Base-by-base conservation (phyloP, 2,888 invertebrate species). In the Lithophane socia region DNA sequence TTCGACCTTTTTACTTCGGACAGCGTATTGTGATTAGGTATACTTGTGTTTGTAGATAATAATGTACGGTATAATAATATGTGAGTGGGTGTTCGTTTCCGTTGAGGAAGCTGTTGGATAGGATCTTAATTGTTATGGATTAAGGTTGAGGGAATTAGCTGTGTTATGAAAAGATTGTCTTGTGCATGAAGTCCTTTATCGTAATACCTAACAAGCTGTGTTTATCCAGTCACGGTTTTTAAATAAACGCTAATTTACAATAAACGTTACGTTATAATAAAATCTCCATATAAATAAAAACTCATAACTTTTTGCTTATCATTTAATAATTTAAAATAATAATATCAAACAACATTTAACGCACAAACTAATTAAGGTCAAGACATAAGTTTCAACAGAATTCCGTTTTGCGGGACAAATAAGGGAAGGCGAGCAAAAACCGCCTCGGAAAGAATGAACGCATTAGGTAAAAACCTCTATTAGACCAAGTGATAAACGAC, bases 391-490 rank as follows among this genome's bases (percentile, higher is more conserved):
- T 77, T 77, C 47, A 75, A 52, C n/a, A 72, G 70, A 85, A 88
- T 87, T 86, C 82, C 81, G 63, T 74, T 24, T 86, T 83, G 70
- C 85, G 83, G 85, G 89, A 89, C 89, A 88, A 91, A 92, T 90
- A 90, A 87, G 87, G 42, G 24, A 77, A 66, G 42, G 52, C 84
- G 80, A 79, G 82, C 89, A 92, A 92, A 92, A 93, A 92, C 85
- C 85, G 86, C 89, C 88, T 88, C 73, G 80, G 87, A 93, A 92
- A 93, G 92, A 93, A 93, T 91, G 89, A 87, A 88, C 84, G 89
- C 87, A 90, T 91, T 91, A 89, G 88, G 90, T 90, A 92, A 93
- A 93, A 93, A 93, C 92, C 89, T 92, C 92, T 92, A 92, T 93
- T 93, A 92, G 89, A 76, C 81, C 84, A 86, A 84, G 92, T 94